These are phyloP conservation scores for Xenus cinereus DNA, from an alignment of 2,113 vertebrate genomes.

Conservation along the genomic window DNA sequence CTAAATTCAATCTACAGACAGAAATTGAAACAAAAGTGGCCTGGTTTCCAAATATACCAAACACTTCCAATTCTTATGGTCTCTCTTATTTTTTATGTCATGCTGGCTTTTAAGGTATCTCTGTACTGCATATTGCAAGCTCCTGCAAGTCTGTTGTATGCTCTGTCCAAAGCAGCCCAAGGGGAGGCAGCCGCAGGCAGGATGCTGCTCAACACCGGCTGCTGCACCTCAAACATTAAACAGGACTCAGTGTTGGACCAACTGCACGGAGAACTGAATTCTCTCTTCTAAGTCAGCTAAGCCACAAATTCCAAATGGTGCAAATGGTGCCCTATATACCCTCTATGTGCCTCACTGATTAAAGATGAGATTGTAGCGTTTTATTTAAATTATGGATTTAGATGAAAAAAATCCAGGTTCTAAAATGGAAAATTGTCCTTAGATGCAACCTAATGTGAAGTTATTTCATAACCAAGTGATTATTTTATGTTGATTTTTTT, in stretches of 20 bases:
- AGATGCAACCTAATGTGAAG: neutral
- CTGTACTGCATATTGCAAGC: neutral
- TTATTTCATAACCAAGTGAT: neutral
- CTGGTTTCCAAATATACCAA: neutral
- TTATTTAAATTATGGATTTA: neutral
- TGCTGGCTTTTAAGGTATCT: neutral
- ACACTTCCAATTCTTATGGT: neutral
- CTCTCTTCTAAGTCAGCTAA: neutral
- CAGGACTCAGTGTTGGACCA: neutral
- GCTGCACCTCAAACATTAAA: rapidly evolving
- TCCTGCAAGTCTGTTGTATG: neutral
- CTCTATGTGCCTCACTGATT: neutral
- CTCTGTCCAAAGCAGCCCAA: neutral
- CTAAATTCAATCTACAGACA: constrained; percentile 54
- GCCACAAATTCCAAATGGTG: neutral
- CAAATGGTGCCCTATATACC: neutral
- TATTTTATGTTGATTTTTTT: neutral
- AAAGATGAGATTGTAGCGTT: neutral
- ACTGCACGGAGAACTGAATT: neutral
- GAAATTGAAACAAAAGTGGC: constrained; percentile 43
- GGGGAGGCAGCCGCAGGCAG: neutral
- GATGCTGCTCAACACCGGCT: neutral
- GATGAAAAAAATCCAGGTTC: neutral
- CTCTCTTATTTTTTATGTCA: neutral
- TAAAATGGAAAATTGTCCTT: neutral